phyloP scores from a whole-genome alignment of 2,888 invertebrate species.

The Zonitis immaculata region DNA sequence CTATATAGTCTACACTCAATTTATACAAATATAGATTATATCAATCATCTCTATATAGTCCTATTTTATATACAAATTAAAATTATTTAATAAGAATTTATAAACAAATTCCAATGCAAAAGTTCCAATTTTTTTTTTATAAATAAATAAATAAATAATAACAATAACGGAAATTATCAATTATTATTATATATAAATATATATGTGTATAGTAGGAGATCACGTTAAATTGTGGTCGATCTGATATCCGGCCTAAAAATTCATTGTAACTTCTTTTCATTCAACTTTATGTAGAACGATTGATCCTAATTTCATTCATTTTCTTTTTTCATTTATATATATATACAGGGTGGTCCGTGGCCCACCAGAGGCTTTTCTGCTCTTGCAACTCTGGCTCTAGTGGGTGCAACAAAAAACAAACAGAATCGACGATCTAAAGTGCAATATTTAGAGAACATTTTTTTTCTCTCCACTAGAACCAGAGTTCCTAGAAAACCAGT shows the following conservation, averaged over 20 bases:
- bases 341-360: too few species aligned
- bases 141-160: background rate
- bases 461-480: too few species aligned
- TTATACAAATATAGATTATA: conserved; percentile 7
- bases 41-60: conserved; percentile 7
- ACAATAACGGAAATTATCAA: background rate
- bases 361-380: too few species aligned
- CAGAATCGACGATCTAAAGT: too few species aligned
- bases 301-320: conserved; percentile 6
- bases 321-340: too few species aligned
- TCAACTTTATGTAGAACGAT: conserved; percentile 4
- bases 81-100: background rate
- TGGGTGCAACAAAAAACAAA: too few species aligned
- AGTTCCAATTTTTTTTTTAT: too few species aligned
- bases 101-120: background rate
- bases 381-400: too few species aligned
- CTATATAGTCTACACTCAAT: conserved; percentile 1
- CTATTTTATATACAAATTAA: background rate
- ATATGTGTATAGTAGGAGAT: conserved; percentile 4
- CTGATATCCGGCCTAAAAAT: conserved; percentile 17
- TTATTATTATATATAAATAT: background rate
- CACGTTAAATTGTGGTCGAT: conserved; percentile 18
- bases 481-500: too few species aligned
- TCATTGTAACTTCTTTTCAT: conserved; percentile 12
- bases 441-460: too few species aligned